Evolutionary conservation across 2,797 vertebrate species (phyloP).

Genomic region (Ptychadena robeensis): DNA sequence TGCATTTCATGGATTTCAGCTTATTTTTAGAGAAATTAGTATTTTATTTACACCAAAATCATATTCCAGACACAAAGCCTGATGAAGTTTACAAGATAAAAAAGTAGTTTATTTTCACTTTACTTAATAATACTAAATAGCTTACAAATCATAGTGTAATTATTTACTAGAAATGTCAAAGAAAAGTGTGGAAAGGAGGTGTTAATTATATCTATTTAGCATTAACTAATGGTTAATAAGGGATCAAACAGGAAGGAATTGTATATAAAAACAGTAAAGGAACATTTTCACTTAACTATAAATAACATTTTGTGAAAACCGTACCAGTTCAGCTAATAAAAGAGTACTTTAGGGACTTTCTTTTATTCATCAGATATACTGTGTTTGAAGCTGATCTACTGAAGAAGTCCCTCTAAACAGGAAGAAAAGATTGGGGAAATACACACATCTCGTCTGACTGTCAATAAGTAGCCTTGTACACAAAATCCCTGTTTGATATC

Average conservation of each 20-base stretch:
- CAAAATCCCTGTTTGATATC: constrained; percentile 20
- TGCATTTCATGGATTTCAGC: too few relatives aligned
- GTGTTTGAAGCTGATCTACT: constrained; percentile 21
- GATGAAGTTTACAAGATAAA: too few relatives aligned
- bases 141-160: too few relatives aligned
- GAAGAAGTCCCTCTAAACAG: neutral
- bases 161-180: neutral
- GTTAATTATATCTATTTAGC: too few relatives aligned
- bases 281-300: neutral
- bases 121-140: too few relatives aligned
- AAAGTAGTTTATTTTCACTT: too few relatives aligned
- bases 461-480: constrained; percentile 3
- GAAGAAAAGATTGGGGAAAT: neutral
- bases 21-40: too few relatives aligned
- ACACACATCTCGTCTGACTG: neutral
- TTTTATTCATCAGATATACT: neutral
- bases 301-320: neutral
- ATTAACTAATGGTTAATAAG: neutral
- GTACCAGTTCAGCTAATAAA: neutral
- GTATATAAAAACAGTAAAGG: neutral
- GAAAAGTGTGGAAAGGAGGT: neutral
- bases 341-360: neutral
- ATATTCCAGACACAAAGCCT: too few relatives aligned
- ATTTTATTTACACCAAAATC: too few relatives aligned
- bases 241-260: neutral